Evolutionary conservation across 2,113 vertebrate genomes (phyloP).

Genomic region (Octodon degus): DNA sequence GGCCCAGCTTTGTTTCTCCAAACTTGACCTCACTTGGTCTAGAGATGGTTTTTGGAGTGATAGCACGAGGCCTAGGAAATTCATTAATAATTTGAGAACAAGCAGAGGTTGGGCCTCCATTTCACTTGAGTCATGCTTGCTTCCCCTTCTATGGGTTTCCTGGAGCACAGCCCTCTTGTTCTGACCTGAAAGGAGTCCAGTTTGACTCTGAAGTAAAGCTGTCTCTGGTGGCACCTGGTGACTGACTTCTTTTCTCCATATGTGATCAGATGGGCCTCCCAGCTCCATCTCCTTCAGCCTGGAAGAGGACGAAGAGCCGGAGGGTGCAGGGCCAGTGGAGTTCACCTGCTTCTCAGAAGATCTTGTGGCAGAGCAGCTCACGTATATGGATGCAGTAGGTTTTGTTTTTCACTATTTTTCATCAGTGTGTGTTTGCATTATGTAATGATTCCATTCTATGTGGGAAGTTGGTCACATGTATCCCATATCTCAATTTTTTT

Average conservation of each 20-base stretch:
- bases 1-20: neutral
- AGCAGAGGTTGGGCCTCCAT: neutral
- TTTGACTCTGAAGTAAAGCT: neutral
- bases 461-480: neutral
- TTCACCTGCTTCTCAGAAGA: slow-evolving; percentile 92
- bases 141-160: neutral
- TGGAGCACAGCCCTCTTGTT: neutral
- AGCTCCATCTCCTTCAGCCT: slow-evolving; percentile 85
- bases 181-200: neutral
- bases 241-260: slow-evolving; percentile 14
- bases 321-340: slow-evolving; percentile 88
- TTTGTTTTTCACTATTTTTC: neutral
- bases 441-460: neutral
- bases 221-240: neutral
- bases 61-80: neutral
- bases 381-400: slow-evolving; percentile 97
- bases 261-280: slow-evolving; percentile 87
- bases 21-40: neutral
- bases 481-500: neutral
- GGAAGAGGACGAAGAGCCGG: slow-evolving; percentile 90
- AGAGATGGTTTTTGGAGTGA: neutral
- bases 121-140: neutral
- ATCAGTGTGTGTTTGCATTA: neutral
- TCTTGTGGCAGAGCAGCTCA: slow-evolving; percentile 95
- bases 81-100: neutral